Percentiles rank a stretch among this genome's conserved stretches.
Conservation (phyloP, 1,140 invertebrate species). For the Pemphigus obesinymphae region DNA sequence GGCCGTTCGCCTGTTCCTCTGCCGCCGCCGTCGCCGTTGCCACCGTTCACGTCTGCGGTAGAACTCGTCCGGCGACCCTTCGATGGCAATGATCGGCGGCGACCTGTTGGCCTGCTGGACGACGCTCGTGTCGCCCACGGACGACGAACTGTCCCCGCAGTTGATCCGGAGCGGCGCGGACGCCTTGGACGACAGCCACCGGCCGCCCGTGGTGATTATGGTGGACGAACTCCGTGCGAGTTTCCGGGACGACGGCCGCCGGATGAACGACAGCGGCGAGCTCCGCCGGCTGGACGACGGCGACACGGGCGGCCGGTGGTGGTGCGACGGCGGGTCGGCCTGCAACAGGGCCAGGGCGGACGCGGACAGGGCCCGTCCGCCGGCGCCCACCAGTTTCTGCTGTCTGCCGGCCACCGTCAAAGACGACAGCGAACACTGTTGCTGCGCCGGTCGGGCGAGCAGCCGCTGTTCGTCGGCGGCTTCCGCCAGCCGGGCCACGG, state of each 20-base stretch:
- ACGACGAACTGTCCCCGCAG: constrained; percentile 38
- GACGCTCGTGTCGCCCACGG: constrained; percentile 28
- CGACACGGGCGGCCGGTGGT: constrained; percentile 46
- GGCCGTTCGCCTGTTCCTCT: background rate
- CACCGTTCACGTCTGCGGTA: constrained; percentile 49
- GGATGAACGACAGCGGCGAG: constrained; percentile 52
- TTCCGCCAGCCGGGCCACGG: constrained; percentile 36
- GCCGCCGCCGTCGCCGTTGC: constrained; percentile 4
- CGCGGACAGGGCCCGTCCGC: constrained; percentile 53
- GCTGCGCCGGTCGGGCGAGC: background rate
- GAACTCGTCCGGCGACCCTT: constrained; percentile 21
- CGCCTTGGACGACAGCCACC: constrained; percentile 46
- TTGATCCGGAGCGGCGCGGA: constrained; percentile 5
- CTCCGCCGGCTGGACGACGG: constrained; percentile 17
- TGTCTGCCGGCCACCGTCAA: constrained; percentile 44
- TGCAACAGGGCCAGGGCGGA: constrained; percentile 45
- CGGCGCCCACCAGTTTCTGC: constrained; percentile 55
- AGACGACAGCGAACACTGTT: background rate
- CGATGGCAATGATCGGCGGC: constrained; percentile 24
- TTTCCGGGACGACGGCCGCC: constrained; percentile 67
- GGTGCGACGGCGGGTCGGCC: constrained; percentile 44
- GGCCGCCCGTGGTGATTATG: constrained; percentile 45
- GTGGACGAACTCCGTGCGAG: constrained; percentile 59
- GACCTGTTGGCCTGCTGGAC: constrained; percentile 43
- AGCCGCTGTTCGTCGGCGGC: background rate